These are phyloP conservation scores for Aphidius gifuensis DNA, from an alignment of 1,140 invertebrate genomes.

Conservation along the genomic window DNA sequence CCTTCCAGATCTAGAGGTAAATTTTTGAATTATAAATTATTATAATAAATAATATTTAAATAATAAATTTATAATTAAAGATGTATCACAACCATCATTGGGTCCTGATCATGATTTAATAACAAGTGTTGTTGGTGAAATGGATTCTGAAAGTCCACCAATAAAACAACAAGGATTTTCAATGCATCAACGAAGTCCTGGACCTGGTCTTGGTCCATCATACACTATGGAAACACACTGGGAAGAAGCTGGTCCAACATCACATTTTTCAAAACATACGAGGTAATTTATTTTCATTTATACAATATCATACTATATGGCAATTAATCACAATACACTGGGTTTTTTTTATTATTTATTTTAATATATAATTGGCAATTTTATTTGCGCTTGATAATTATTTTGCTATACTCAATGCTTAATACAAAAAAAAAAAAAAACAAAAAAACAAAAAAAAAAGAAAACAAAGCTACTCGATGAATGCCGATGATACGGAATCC, in stretches of 20 bases:
- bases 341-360: neutral
- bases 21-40: neutral
- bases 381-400: slow-evolving; percentile 6
- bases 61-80: slow-evolving; percentile 43
- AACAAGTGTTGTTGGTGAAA: slow-evolving; percentile 49
- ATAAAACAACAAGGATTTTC: slow-evolving; percentile 40
- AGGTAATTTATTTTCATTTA: slow-evolving; percentile 32
- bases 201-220: slow-evolving; percentile 41
- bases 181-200: slow-evolving; percentile 45
- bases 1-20: slow-evolving; percentile 70
- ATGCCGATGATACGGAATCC: slow-evolving; percentile 80
- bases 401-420: slow-evolving; percentile 24
- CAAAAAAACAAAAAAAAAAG: slow-evolving; percentile 39
- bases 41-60: slow-evolving; percentile 13
- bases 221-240: slow-evolving; percentile 68
- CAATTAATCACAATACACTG: no score
- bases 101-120: slow-evolving; percentile 64
- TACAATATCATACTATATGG: neutral
- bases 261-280: slow-evolving; percentile 43
- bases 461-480: slow-evolving; percentile 65
- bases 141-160: slow-evolving; percentile 52
- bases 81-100: slow-evolving; percentile 72
- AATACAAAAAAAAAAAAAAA: slow-evolving; percentile 17
- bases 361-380: neutral
- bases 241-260: slow-evolving; percentile 60